Evolutionary conservation across 1,140 invertebrate genomes (phyloP), one percentile per base, ranked within the genome.

Genomic region (Drosophila nikananu): DNA sequence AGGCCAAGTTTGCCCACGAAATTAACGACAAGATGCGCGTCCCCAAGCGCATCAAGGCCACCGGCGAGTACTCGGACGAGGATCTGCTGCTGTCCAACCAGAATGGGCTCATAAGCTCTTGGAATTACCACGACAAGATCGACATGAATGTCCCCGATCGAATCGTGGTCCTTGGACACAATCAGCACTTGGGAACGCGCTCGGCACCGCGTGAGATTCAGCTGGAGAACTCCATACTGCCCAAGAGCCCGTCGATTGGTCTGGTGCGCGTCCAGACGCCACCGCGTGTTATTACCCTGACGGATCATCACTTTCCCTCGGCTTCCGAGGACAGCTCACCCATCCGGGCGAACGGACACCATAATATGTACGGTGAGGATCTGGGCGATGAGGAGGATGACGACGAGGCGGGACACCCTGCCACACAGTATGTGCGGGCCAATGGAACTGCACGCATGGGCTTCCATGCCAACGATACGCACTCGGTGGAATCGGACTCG

Each of bases 101-200:
- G 37, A 96, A 95, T 93, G 94, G 95, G 21, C 55, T 94, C 13
- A 93, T 94, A 32, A 93, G 94, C 63, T 94, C 93, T 35, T 97
- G 96, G 96, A 95, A 95, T 82, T 95, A 95, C 82, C 91, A 92
- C 63, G 96, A 97, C 76, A 96, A 96, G 93, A 95, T 96, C 92
- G 95, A 97, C 74, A 98, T 98, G 97, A 96, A 96, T 90, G 97
- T 98, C 32, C 97, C 97, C n/a, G 97, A 98, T 80, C 94, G 97
- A 86, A 98, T 98, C 93, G 94, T 98, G 73, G 97, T 98, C 58
- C 94, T 96, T 80, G 97, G 97, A 19, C 96, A 97, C 92, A 97
- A 98, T 83, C 96, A 97, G 91, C 96, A 97, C 93, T 86, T 97
- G 91, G 96, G 97, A 25, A 96, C 96, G 41, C 96, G 95, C 92